A percentile compares a stretch with the other conserved stretches of the same genome.
Conservation (phyloP, 2,797 vertebrate species). For the Sebastes taczanowskii region DNA sequence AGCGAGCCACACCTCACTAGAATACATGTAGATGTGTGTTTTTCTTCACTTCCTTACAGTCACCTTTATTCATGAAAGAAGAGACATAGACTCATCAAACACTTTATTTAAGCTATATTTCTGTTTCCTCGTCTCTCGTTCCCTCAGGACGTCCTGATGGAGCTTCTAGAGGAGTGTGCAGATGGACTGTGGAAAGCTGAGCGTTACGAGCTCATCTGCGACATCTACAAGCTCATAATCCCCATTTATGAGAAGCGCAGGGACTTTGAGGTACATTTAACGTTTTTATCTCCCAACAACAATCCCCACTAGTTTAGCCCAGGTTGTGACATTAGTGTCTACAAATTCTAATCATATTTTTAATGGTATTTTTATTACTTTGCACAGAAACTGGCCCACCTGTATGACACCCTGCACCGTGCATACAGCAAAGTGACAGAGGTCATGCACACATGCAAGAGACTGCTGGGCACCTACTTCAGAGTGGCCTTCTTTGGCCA, state of each 20-base stretch:
- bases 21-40: background rate
- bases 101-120: background rate
- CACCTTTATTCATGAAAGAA: background rate
- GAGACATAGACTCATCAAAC: background rate
- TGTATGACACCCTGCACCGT: slow-evolving; percentile 95
- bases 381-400: slow-evolving; percentile 92
- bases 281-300: background rate
- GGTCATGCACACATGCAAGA: slow-evolving; percentile 96
- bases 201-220: slow-evolving; percentile 96
- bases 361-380: background rate
- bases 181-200: slow-evolving; percentile 98
- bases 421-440: slow-evolving; percentile 98
- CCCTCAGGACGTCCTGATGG: slow-evolving; percentile 92
- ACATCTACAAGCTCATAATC: slow-evolving; percentile 98
- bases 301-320: background rate
- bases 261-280: slow-evolving; percentile 91
- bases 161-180: slow-evolving; percentile 94
- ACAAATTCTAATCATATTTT: background rate
- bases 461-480: slow-evolving; percentile 96
- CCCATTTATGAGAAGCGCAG: slow-evolving; percentile 97
- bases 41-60: background rate
- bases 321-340: background rate
- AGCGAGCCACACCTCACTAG: background rate
- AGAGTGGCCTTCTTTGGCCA: slow-evolving; percentile 99
- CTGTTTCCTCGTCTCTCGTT: background rate